Conservation (phyloP, 2,888 invertebrate species). For the Neocrepidodera transversa region DNA sequence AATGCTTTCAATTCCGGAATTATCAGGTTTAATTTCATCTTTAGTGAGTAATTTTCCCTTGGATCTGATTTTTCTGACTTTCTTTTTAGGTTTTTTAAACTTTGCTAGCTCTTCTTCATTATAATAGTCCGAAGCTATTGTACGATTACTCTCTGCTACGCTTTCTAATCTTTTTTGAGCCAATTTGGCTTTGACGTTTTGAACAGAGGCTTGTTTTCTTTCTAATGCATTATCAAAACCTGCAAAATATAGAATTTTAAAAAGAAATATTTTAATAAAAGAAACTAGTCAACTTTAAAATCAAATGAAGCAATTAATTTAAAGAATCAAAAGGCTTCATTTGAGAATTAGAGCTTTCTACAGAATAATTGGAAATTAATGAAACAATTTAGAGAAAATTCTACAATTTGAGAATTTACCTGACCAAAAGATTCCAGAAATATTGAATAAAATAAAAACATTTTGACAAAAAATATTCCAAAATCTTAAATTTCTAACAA, state of each 20-base stretch:
- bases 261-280: background rate
- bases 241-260: too few relatives aligned
- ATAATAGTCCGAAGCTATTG: conserved; percentile 87
- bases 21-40: conserved; percentile 68
- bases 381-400: too few relatives aligned
- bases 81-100: conserved; percentile 88
- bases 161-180: conserved; percentile 76
- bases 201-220: conserved; percentile 62
- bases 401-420: too few relatives aligned
- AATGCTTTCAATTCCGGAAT: conserved; percentile 49
- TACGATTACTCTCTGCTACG: conserved; percentile 71
- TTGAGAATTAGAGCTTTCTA: too few relatives aligned
- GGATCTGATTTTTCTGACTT: conserved; percentile 73
- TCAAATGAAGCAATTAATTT: background rate
- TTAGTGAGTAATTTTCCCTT: conserved; percentile 70
- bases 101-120: conserved; percentile 84
- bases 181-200: conserved; percentile 67
- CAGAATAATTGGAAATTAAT: too few relatives aligned
- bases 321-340: too few relatives aligned
- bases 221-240: conserved; percentile 65
- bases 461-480: too few relatives aligned
- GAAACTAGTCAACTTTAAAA: too few relatives aligned
- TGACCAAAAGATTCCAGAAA: too few relatives aligned
- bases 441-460: too few relatives aligned
- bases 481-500: too few relatives aligned